phyloP scores from a whole-genome alignment of 64 coral and sea anemone species.

The Stylophora pistillata region DNA sequence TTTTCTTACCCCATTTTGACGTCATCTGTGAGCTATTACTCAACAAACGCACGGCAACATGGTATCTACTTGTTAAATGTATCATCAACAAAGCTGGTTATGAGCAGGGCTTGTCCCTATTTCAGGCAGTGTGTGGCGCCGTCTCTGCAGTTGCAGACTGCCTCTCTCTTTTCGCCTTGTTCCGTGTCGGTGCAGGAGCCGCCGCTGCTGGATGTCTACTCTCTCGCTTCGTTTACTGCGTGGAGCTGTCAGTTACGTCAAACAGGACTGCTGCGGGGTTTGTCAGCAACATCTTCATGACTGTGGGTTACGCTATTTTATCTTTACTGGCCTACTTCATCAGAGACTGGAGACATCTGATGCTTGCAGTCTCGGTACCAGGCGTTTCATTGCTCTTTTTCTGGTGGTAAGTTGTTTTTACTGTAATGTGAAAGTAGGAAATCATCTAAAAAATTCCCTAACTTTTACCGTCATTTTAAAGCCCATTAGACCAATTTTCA shows the following conservation, averaged over 20 bases:
- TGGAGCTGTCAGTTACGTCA: constrained; percentile 32
- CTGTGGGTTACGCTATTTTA: constrained; percentile 26
- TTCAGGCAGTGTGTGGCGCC: constrained; percentile 43
- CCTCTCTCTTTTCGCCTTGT: constrained; percentile 42
- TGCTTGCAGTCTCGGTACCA: constrained; percentile 27
- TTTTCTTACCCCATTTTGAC: too few species aligned
- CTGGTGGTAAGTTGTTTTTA: constrained; percentile 46
- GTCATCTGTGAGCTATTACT: too few species aligned
- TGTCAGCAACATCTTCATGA: constrained; percentile 52
- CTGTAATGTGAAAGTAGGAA: too few species aligned
- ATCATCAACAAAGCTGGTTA: too few species aligned
- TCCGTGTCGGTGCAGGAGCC: constrained; percentile 46
- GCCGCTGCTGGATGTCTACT: constrained; percentile 45
- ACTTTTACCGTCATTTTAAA: too few species aligned
- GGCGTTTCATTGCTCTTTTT: neutral
- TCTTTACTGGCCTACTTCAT: constrained; percentile 39
- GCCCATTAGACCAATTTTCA: too few species aligned
- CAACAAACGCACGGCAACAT: too few species aligned
- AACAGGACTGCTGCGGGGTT: constrained; percentile 40
- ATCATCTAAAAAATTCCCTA: too few species aligned
- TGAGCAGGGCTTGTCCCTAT: neutral
- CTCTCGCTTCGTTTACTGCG: constrained; percentile 59
- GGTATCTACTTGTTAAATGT: neutral
- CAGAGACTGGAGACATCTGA: constrained; percentile 50
- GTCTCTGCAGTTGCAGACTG: constrained; percentile 45